Evolutionary conservation across 1,140 invertebrate species (phyloP), one percentile per base, ranked within the genome.

Genomic region (Argopecten irradians): DNA sequence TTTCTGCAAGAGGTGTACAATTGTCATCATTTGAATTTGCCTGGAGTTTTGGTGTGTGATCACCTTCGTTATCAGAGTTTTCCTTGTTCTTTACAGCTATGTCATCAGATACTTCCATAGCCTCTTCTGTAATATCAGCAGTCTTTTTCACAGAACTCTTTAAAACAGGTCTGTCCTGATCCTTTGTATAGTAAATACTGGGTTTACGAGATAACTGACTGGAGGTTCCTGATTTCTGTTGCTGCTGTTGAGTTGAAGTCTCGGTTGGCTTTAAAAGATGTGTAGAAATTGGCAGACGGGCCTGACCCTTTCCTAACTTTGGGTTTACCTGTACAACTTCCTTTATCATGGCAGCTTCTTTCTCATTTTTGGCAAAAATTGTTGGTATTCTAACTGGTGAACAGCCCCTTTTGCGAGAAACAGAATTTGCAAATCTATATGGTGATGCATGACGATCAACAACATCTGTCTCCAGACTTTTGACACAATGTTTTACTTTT

Each of bases 301-400:
- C 91, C n/a, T 89, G 88, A 14, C 91, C 91, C 46, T 89, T 90
- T 1, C 83, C 43, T 19, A 89, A 16, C 36, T 89, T 90, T 28
- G 86, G 87, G 85, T 90, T 85, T 46, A 91, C 84, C 82, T 91
- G 43, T 84, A 89, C 86, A 91, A 88, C 35, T 87, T 89, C 85
- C 14, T 87, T 83, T 22, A 88, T 86, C 16, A 89, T 88, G 34
- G 34, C 85, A 5, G 88, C 89, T 43, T 91, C 88, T 39, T 91
- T 41, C 32, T 93, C 91, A 41, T 83, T 90, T 83, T 91, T 93
- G 22, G 93, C 91, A 87, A 95, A 94, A 41, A 94, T 93, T 14
- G 92, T 91, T 83, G 94, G 94, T 84, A 94, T 93, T 43, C 92
- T 89, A n/a, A 95, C 83, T 8, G 93, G 93, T 5, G 93, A 93